Evolutionary conservation across 2,113 vertebrate species (phyloP).

Genomic region (Elephas maximus): DNA sequence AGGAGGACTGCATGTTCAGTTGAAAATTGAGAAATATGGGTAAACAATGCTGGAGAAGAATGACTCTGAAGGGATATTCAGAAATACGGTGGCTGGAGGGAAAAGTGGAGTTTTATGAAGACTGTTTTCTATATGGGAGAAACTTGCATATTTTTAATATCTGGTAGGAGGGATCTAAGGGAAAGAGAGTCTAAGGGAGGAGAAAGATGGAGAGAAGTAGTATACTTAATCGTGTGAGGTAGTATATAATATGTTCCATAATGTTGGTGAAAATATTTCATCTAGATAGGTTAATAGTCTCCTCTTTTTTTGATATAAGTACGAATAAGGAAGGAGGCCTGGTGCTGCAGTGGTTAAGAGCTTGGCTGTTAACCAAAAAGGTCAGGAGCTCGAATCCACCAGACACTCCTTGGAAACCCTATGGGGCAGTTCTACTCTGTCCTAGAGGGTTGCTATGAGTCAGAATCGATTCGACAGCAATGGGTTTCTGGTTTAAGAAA

Average conservation of each 20-base stretch:
- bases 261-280: neutral
- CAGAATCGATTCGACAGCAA: too few relatives aligned
- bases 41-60: neutral
- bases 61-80: neutral
- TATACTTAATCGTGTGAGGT: neutral
- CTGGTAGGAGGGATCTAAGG: neutral
- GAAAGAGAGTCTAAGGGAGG: neutral
- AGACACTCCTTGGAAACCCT: too few relatives aligned
- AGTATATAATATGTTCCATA: neutral
- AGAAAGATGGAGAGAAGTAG: neutral
- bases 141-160: neutral
- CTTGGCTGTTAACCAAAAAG: too few relatives aligned
- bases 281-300: neutral
- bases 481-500: too few relatives aligned
- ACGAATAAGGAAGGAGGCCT: too few relatives aligned
- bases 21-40: neutral
- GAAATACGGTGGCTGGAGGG: neutral
- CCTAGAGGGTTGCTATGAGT: too few relatives aligned
- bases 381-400: too few relatives aligned
- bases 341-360: too few relatives aligned
- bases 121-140: neutral
- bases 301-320: neutral
- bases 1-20: neutral
- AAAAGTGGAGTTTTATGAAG: neutral
- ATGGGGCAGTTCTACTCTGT: too few relatives aligned